Evolutionary conservation across 2,888 invertebrate genomes (phyloP).

Genomic region (Sphaerophoria taeniata): DNA sequence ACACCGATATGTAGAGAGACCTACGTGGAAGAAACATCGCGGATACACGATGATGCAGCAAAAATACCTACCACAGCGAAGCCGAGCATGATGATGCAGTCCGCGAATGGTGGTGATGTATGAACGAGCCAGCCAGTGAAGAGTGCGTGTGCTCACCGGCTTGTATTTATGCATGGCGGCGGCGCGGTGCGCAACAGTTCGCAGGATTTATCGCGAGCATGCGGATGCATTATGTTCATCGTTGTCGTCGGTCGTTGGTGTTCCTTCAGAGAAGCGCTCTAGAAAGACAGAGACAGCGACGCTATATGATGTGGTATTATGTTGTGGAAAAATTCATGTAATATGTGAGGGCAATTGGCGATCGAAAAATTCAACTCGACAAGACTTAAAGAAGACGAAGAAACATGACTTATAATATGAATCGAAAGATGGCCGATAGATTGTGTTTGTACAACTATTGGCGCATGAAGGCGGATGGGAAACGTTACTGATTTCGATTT

Average conservation of each 20-base stretch:
- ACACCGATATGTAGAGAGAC: slow-evolving; percentile 58
- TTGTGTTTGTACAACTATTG: slow-evolving; percentile 12
- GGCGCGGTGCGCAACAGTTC: slow-evolving; percentile 35
- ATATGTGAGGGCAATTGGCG: slow-evolving; percentile 69
- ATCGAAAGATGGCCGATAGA: slow-evolving; percentile 38
- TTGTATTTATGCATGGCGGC: slow-evolving; percentile 29
- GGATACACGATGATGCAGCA: slow-evolving; percentile 54
- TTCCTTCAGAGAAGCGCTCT: slow-evolving; percentile 43
- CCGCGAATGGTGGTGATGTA: not conserved
- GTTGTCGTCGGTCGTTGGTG: slow-evolving; percentile 8
- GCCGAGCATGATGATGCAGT: not conserved
- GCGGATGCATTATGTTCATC: slow-evolving; percentile 68
- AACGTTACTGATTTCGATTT: slow-evolving; percentile 35
- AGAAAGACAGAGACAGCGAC: not conserved
- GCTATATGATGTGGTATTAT: slow-evolving; percentile 54
- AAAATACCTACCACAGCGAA: slow-evolving; percentile 64
- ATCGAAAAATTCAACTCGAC: slow-evolving; percentile 43
- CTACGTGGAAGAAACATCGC: slow-evolving; percentile 68
- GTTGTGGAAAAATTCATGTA: slow-evolving; percentile 63
- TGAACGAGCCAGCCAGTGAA: not conserved
- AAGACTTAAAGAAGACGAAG: not conserved
- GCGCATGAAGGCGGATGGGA: slow-evolving; percentile 22
- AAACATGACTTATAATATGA: not conserved
- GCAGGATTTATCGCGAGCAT: slow-evolving; percentile 73
- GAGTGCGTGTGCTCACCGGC: slow-evolving; percentile 42